Conservation (phyloP, 2,888 invertebrate genomes). For the Pasiphila rectangulata region DNA sequence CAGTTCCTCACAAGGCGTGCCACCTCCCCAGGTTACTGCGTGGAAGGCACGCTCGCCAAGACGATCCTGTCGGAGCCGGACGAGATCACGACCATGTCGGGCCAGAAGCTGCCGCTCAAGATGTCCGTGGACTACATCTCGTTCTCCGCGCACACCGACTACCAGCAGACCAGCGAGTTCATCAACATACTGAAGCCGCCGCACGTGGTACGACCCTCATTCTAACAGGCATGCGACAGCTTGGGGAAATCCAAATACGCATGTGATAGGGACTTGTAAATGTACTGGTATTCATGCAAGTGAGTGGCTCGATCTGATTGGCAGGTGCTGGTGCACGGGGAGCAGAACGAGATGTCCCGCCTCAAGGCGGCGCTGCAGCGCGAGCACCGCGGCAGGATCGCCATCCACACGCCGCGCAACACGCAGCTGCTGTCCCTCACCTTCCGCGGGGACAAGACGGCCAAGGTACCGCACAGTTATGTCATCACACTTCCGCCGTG, state of each 20-base stretch:
- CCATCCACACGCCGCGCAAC: slow-evolving; percentile 97
- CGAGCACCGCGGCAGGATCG: slow-evolving; percentile 95
- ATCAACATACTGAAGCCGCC: slow-evolving; percentile 96
- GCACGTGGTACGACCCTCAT: slow-evolving; percentile 89
- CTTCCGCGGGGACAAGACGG: slow-evolving; percentile 98
- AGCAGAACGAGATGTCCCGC: slow-evolving; percentile 99
- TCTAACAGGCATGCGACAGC: no score
- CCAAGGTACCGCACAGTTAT: slow-evolving; percentile 87
- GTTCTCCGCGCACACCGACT: slow-evolving; percentile 99
- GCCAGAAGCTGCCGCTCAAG: slow-evolving; percentile 96
- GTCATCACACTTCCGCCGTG: no score
- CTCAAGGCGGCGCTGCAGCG: slow-evolving; percentile 96
- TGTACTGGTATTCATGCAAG: neutral
- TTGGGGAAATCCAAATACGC: no score
- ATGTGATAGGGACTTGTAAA: neutral
- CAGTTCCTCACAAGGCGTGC: no score
- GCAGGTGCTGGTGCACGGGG: slow-evolving; percentile 96
- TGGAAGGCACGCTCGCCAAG: slow-evolving; percentile 94
- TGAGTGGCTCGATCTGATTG: neutral
- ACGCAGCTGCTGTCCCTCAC: slow-evolving; percentile 95
- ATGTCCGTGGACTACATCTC: slow-evolving; percentile 99
- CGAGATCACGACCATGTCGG: slow-evolving; percentile 96
- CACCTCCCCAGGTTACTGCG: slow-evolving; percentile 85
- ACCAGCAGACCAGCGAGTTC: slow-evolving; percentile 98
- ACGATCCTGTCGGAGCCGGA: slow-evolving; percentile 98